Conservation (phyloP, 2,113 vertebrate species). For the cattle (Bos taurus) region DNA sequence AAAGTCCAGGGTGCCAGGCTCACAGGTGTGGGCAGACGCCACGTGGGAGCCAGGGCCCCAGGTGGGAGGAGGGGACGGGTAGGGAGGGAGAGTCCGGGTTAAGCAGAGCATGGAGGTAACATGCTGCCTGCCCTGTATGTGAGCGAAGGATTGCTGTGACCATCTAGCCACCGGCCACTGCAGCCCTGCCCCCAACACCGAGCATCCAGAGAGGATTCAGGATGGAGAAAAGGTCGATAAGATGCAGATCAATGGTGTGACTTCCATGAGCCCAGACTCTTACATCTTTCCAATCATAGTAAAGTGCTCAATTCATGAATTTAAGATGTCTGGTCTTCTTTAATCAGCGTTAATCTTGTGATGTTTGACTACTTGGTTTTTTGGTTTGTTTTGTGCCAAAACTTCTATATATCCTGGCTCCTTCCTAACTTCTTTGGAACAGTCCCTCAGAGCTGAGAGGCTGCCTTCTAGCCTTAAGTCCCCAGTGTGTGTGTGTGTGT, state of each 20-base stretch:
- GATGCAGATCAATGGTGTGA: background rate
- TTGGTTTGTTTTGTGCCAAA: background rate
- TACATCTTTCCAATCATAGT: background rate
- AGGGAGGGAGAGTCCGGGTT: accelerated
- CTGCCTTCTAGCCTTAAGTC: background rate
- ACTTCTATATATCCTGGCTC: background rate
- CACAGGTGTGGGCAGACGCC: background rate
- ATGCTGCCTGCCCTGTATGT: accelerated
- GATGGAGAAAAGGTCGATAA: background rate
- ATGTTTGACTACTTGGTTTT: background rate
- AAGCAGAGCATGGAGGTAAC: background rate
- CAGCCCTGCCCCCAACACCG: background rate
- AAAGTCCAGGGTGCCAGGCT: background rate
- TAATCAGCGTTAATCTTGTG: background rate
- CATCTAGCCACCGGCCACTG: background rate
- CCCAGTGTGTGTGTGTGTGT: background rate
- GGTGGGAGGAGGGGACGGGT: no score
- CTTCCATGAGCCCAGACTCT: background rate
- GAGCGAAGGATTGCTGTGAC: background rate
- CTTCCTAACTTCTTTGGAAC: background rate
- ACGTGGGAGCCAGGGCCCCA: accelerated
- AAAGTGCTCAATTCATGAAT: background rate
- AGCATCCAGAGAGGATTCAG: background rate
- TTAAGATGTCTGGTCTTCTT: background rate
- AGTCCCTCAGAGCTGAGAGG: background rate